These are phyloP conservation scores for Acropternis orthonyx DNA, from an alignment of 2,797 vertebrate genomes.

Conservation along the genomic window DNA sequence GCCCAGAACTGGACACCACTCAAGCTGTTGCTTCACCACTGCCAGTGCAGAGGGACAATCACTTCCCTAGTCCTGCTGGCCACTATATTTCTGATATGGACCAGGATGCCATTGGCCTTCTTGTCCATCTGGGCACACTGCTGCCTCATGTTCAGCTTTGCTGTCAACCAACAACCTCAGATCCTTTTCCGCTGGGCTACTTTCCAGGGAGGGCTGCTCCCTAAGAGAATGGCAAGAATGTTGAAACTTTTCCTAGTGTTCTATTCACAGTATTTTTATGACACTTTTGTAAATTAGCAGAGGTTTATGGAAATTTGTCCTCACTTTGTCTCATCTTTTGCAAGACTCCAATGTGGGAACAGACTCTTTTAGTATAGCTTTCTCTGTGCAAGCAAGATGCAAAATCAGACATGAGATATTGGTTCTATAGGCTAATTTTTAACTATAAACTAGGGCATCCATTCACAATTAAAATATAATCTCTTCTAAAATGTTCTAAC, in stretches of 20 bases:
- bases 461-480: background rate
- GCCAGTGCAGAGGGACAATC: accelerated
- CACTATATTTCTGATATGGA: background rate
- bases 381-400: background rate
- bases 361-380: background rate
- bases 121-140: background rate
- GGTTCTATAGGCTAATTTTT: background rate
- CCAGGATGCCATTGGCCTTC: background rate
- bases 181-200: background rate
- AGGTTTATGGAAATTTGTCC: background rate
- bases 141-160: background rate
- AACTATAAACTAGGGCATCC: background rate
- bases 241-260: background rate
- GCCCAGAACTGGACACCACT: background rate
- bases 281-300: background rate
- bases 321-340: background rate
- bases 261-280: background rate
- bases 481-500: background rate
- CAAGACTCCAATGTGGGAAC: background rate
- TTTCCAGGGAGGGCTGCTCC: background rate
- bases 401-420: background rate
- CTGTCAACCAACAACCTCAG: background rate
- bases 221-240: background rate
- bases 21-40: background rate
- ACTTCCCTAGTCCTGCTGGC: background rate